Conservation (phyloP, 2,113 vertebrate species). For the Pseudorectes ferrugineus region DNA sequence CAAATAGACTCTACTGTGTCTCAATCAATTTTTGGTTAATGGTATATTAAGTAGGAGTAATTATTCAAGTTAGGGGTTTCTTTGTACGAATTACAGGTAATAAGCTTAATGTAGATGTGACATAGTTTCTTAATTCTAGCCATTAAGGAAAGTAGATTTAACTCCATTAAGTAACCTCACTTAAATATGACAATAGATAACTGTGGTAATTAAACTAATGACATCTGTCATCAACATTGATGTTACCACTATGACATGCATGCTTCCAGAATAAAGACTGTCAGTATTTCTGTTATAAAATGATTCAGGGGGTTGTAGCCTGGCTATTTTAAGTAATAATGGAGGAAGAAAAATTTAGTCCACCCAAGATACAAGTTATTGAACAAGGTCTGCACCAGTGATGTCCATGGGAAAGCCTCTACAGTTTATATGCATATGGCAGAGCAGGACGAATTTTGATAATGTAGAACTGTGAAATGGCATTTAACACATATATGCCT, state of each 20-base stretch:
- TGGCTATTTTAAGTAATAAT: neutral
- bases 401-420: neutral
- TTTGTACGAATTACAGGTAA: conserved; percentile 60
- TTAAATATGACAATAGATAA: conserved; percentile 54
- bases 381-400: neutral
- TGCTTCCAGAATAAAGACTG: neutral
- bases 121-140: conserved; percentile 61
- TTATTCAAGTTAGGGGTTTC: conserved; percentile 33
- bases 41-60: conserved; percentile 29
- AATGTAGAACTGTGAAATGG: neutral
- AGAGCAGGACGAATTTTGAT: neutral
- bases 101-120: conserved; percentile 40
- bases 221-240: conserved; percentile 37
- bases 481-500: neutral
- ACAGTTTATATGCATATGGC: neutral
- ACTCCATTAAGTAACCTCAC: conserved; percentile 35
- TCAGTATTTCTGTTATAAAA: neutral
- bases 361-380: neutral
- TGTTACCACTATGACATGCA: neutral
- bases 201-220: conserved; percentile 49
- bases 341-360: neutral
- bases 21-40: conserved; percentile 43
- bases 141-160: conserved; percentile 54
- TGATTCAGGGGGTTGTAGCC: neutral
- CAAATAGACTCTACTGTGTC: neutral